These are phyloP conservation scores for Ichneumoninae sp. DNA, from an alignment of 2,888 invertebrate species.

Conservation along the genomic window DNA sequence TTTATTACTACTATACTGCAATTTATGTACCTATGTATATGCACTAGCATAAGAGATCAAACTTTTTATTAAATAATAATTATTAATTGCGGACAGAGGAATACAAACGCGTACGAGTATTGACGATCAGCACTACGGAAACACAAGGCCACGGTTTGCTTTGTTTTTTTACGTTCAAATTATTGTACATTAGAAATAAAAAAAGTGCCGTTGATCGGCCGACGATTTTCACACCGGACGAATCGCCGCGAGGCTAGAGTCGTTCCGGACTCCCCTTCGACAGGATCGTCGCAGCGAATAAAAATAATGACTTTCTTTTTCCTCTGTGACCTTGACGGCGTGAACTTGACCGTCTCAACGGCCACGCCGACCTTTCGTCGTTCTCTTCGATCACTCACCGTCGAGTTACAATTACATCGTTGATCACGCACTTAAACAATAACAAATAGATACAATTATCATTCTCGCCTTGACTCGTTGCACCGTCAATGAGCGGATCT, in stretches of 20 bases:
- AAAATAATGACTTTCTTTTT: conserved; percentile 57
- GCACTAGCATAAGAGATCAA: conserved; percentile 80
- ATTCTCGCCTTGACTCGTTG: conserved; percentile 42
- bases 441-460: conserved; percentile 35
- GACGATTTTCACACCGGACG: conserved; percentile 42
- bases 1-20: conserved; percentile 67
- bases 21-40: conserved; percentile 62
- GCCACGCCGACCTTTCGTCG: background rate
- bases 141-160: conserved; percentile 42
- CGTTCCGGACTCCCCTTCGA: conserved; percentile 23
- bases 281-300: conserved; percentile 23
- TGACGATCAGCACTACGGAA: conserved; percentile 50
- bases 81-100: conserved; percentile 53
- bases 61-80: conserved; percentile 63
- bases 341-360: conserved; percentile 31
- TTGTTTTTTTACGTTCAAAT: background rate
- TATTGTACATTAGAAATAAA: background rate
- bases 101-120: conserved; percentile 31
- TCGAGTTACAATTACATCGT: conserved; percentile 9
- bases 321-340: conserved; percentile 51
- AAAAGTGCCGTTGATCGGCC: background rate
- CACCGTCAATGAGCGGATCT: conserved; percentile 34
- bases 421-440: conserved; percentile 16
- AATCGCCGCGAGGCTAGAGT: conserved; percentile 37
- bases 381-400: conserved; percentile 6